Conservation (phyloP, 2,113 vertebrate genomes). For the Phaethornis superciliosus region DNA sequence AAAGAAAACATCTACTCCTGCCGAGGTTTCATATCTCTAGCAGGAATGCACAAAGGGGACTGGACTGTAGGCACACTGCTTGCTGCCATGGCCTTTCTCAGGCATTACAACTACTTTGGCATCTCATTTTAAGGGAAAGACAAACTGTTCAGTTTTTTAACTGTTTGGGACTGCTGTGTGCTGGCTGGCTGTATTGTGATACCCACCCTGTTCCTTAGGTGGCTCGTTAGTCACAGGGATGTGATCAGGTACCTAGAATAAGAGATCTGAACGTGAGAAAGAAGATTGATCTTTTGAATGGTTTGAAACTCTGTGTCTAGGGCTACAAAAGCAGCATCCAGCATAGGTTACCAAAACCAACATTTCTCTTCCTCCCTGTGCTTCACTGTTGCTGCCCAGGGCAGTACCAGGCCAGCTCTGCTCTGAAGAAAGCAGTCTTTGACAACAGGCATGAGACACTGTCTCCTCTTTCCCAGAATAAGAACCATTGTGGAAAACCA, state of each 20-base stretch:
- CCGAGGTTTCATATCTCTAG: background rate
- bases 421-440: background rate
- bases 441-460: background rate
- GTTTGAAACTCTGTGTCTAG: background rate
- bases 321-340: background rate
- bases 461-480: background rate
- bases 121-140: background rate
- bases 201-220: background rate
- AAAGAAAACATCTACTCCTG: background rate
- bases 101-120: background rate
- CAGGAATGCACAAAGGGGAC: background rate
- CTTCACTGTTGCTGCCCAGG: background rate
- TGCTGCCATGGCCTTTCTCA: background rate
- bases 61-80: background rate
- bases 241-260: background rate
- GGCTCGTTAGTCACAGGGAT: accelerated
- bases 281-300: background rate
- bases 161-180: background rate
- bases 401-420: background rate
- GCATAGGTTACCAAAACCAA: background rate
- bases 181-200: background rate
- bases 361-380: background rate
- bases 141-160: background rate
- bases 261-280: background rate
- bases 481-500: background rate